phyloP scores from a whole-genome alignment of 2,797 vertebrate species.

The Sebastes iracundus region DNA sequence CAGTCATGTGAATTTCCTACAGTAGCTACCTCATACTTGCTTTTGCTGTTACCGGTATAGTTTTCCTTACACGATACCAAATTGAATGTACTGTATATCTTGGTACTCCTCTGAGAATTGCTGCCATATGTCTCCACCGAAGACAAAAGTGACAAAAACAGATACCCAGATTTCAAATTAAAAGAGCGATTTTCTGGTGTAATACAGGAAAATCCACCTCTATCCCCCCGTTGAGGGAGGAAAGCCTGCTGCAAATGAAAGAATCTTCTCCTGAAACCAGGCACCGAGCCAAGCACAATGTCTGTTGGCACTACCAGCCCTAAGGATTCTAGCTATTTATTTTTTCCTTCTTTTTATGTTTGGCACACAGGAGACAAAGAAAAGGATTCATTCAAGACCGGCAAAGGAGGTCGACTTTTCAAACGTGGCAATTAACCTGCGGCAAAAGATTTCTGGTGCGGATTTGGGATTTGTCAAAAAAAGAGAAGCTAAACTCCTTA shows the following conservation, averaged over 20 bases:
- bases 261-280: slow-evolving; percentile 61
- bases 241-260: slow-evolving; percentile 62
- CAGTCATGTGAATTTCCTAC: neutral
- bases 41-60: neutral
- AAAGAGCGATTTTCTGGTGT: slow-evolving; percentile 54
- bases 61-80: neutral
- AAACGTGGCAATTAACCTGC: slow-evolving; percentile 73
- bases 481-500: slow-evolving; percentile 25
- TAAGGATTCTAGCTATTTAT: slow-evolving; percentile 66
- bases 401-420: slow-evolving; percentile 53
- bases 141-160: slow-evolving; percentile 38
- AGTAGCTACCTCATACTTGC: neutral
- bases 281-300: slow-evolving; percentile 65
- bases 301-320: slow-evolving; percentile 61
- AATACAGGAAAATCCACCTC: slow-evolving; percentile 54
- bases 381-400: slow-evolving; percentile 50
- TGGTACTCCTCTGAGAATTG: slow-evolving; percentile 12
- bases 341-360: slow-evolving; percentile 66
- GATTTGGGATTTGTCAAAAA: slow-evolving; percentile 48
- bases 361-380: slow-evolving; percentile 59
- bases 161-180: slow-evolving; percentile 34
- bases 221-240: slow-evolving; percentile 40
- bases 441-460: slow-evolving; percentile 45
- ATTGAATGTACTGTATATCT: slow-evolving; percentile 12
- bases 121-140: slow-evolving; percentile 11